Evolutionary conservation across 1,140 invertebrate species (phyloP).

Genomic region (Drosophila littoralis): DNA sequence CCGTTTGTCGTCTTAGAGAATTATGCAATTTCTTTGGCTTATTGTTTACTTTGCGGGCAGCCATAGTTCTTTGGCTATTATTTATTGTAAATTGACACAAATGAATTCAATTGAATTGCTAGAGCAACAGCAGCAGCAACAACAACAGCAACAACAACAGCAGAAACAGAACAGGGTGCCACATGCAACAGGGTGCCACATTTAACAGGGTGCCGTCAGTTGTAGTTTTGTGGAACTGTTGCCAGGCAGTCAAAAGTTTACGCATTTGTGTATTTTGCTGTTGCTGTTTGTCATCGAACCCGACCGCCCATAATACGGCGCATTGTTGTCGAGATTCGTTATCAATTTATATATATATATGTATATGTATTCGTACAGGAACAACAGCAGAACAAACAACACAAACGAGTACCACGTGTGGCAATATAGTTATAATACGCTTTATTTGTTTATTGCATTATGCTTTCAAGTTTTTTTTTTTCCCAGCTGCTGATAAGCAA

Average conservation of each 20-base stretch:
- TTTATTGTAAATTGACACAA: slow-evolving; percentile 80
- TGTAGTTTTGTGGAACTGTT: slow-evolving; percentile 24
- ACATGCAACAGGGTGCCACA: slow-evolving; percentile 29
- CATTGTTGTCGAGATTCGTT: slow-evolving; percentile 36
- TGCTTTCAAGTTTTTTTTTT: slow-evolving; percentile 35
- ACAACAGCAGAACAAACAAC: slow-evolving; percentile 21
- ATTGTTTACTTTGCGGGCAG: slow-evolving; percentile 21
- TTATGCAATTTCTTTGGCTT: slow-evolving; percentile 71
- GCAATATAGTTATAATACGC: slow-evolving; percentile 27
- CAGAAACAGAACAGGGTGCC: background rate
- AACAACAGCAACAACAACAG: background rate
- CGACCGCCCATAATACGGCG: slow-evolving; percentile 26
- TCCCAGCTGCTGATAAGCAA: slow-evolving; percentile 26
- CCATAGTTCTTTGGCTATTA: slow-evolving; percentile 46
- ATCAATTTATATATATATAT: slow-evolving; percentile 34
- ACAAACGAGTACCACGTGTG: slow-evolving; percentile 34
- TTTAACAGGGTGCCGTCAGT: background rate
- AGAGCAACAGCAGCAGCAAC: slow-evolving; percentile 29
- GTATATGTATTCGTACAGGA: background rate
- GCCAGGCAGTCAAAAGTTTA: slow-evolving; percentile 22
- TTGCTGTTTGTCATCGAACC: slow-evolving; percentile 23
- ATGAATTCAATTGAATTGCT: slow-evolving; percentile 80
- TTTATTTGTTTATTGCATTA: slow-evolving; percentile 45
- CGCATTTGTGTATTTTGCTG: slow-evolving; percentile 16
- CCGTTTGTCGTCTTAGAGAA: slow-evolving; percentile 52